Percentiles rank a stretch among this genome's conserved stretches.
phyloP scores from a whole-genome alignment of 1,140 invertebrate species.

The Leptopilina clavipes region DNA sequence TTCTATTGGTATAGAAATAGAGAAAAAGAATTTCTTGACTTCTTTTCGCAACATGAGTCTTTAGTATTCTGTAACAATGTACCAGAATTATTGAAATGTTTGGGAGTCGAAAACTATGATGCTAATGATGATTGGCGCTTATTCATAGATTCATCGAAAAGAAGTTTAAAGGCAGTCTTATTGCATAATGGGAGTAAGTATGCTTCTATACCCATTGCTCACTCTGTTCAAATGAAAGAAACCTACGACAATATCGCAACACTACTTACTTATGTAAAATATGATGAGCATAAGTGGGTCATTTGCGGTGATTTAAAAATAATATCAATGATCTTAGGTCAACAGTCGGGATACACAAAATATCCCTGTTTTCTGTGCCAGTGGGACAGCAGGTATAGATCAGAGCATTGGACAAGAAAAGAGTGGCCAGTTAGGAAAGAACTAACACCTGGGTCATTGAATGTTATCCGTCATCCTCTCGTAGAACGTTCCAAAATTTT shows the following conservation, averaged over 20 bases:
- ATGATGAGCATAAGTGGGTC: slow-evolving; percentile 22
- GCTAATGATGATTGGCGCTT: slow-evolving; percentile 53
- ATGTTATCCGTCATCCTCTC: no score
- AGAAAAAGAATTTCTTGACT: slow-evolving; percentile 42
- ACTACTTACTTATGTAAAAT: slow-evolving; percentile 11
- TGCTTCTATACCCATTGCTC: slow-evolving; percentile 50
- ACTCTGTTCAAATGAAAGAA: slow-evolving; percentile 52
- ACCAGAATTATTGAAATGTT: slow-evolving; percentile 39
- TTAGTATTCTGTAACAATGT: slow-evolving; percentile 45
- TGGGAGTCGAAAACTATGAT: slow-evolving; percentile 33
- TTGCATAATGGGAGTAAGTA: no score
- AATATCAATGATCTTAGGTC: neutral
- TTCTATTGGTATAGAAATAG: slow-evolving; percentile 38
- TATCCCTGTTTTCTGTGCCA: slow-evolving; percentile 29
- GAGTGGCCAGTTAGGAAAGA: no score
- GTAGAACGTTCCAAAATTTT: no score
- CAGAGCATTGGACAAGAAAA: neutral
- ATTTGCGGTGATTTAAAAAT: slow-evolving; percentile 33
- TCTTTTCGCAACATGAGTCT: slow-evolving; percentile 39
- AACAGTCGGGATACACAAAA: no score
- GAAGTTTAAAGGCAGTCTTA: no score
- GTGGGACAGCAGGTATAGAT: slow-evolving; percentile 1
- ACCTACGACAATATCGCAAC: slow-evolving; percentile 42
- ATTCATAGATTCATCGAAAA: slow-evolving; percentile 61
- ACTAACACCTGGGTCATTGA: no score